Percentiles rank a stretch among this genome's conserved stretches.
Evolutionary conservation across 2,888 invertebrate genomes (phyloP).

Genomic region (Microdon myrmicae): DNA sequence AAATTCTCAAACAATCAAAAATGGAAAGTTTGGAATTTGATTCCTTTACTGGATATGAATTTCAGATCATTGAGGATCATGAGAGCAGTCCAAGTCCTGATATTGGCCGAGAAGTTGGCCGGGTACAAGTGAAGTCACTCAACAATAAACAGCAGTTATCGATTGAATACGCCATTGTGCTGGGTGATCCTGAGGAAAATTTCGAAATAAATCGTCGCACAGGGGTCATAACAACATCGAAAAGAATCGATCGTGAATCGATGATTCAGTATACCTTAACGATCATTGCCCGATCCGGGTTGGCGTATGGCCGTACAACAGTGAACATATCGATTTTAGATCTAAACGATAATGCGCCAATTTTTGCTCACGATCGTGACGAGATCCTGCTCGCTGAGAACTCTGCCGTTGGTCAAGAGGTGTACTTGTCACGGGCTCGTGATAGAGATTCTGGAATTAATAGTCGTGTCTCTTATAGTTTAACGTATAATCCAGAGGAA

Average conservation of each 20-base stretch:
- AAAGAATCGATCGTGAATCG: conserved; percentile 86
- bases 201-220: conserved; percentile 84
- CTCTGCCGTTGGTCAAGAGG: conserved; percentile 92
- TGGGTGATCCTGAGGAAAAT: conserved; percentile 80
- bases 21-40: conserved; percentile 81
- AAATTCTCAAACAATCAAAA: conserved; percentile 80
- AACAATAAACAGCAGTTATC: conserved; percentile 31
- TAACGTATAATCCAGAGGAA: conserved; percentile 82
- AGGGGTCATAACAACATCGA: conserved; percentile 81
- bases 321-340: conserved; percentile 87
- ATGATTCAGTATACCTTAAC: conserved; percentile 80
- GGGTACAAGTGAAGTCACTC: conserved; percentile 72
- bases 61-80: conserved; percentile 84
- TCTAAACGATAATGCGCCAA: conserved; percentile 91
- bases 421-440: conserved; percentile 85
- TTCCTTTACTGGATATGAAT: conserved; percentile 80
- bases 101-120: conserved; percentile 80
- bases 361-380: conserved; percentile 81
- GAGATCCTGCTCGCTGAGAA: conserved; percentile 86
- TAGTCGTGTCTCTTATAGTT: conserved; percentile 82
- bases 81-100: conserved; percentile 71
- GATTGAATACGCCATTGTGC: conserved; percentile 80
- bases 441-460: conserved; percentile 92
- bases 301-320: conserved; percentile 79
- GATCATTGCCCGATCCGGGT: conserved; percentile 81